Base-by-base conservation (phyloP, 2,113 vertebrate species). In the Paedocypris sp. region DNA sequence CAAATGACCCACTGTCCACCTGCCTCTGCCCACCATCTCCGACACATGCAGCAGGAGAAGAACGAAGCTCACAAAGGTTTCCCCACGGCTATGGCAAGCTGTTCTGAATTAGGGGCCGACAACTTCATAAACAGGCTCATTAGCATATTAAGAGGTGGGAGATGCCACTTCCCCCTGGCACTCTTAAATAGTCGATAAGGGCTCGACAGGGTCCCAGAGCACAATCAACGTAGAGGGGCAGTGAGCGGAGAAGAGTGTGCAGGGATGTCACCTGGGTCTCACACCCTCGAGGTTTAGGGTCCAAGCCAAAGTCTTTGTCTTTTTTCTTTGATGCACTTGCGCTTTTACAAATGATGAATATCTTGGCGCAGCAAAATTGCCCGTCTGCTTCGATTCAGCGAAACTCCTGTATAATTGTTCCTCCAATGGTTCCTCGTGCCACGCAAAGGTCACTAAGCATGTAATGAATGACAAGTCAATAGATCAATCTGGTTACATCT, bases 91-190 rank as follows among this genome's bases (percentile, higher is more conserved):
- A 77, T 64, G 63, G 75, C 82, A 80, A 80, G 80, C 79, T 82
- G 76, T 80, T 83, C 63, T 67, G 73, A 82, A 85, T 85, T 75
- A 81, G 71, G 60, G 64, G 68, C 35, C 69, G 74, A 72, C 64
- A 75, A 73, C 73, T 79, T 73, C 68, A 66, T 41, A 56, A 67
- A 67, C 64, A 26, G 62, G 9, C 12, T 68, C 66, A 85, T 86
- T 86, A 83, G 77, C 83, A 86, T 86, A 79, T 78, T 82, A 83
- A 85, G 84, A 84, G 78, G 56, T 25, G 35, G 50, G 49, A 66
- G 64, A 26, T 58, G 62, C 74, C 56, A 32, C 72, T 58, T 45
- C 50, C 61, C 69, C 63, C 61, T 23, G 57, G 61, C 50, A 26
- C 28, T 66, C 46, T 43, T 31, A 64, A 73, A 76, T 67, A 48